phyloP scores from a whole-genome alignment of 2,888 invertebrate genomes.

The Andricus quercusramuli region DNA sequence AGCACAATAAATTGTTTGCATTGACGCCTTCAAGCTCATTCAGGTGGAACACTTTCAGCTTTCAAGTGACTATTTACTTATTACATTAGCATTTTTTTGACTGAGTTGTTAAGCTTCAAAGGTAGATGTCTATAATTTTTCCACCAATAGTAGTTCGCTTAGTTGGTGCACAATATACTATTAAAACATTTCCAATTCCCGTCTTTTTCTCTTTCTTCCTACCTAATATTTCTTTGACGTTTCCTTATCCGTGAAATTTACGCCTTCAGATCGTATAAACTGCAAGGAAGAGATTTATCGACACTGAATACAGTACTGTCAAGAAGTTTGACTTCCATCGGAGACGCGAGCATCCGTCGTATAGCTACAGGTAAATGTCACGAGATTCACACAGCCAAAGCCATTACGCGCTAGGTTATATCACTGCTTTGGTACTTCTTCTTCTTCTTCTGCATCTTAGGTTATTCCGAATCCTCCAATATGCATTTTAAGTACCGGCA shows the following conservation, averaged over 20 bases:
- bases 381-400: conserved; percentile 72
- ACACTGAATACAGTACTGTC: conserved; percentile 50
- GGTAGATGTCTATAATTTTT: too few relatives aligned
- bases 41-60: too few relatives aligned
- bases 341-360: conserved; percentile 61
- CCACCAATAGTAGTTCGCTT: too few relatives aligned
- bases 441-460: conserved; percentile 30
- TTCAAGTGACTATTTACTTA: too few relatives aligned
- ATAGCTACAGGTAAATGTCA: conserved; percentile 69
- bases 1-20: too few relatives aligned
- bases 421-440: conserved; percentile 56
- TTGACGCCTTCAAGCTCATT: too few relatives aligned
- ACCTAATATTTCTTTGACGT: too few relatives aligned
- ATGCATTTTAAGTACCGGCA: background rate
- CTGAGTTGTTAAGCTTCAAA: too few relatives aligned
- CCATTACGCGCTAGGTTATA: conserved; percentile 66
- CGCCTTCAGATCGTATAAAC: background rate
- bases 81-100: too few relatives aligned
- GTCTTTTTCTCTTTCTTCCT: too few relatives aligned
- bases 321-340: conserved; percentile 48
- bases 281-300: conserved; percentile 17
- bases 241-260: background rate
- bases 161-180: too few relatives aligned
- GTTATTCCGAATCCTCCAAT: conserved; percentile 8
- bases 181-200: too few relatives aligned